phyloP scores from a whole-genome alignment of 2,113 vertebrate genomes.

The Callorhinus ursinus region DNA sequence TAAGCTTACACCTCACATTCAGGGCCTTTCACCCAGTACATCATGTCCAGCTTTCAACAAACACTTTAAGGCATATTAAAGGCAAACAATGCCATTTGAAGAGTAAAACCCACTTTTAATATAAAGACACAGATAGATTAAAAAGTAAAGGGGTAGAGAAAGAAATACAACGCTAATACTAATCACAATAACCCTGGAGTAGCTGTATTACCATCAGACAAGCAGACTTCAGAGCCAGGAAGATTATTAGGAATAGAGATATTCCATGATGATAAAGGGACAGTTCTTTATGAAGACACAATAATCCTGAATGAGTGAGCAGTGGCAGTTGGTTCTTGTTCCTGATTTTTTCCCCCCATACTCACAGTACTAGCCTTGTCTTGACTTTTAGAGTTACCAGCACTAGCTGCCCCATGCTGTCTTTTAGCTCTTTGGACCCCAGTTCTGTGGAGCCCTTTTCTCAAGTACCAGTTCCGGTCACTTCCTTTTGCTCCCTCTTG shows the following conservation, averaged over 20 bases:
- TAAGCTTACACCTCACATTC: neutral
- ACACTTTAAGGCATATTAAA: neutral
- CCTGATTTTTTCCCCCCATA: neutral
- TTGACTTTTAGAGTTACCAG: neutral
- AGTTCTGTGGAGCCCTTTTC: neutral
- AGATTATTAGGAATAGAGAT: too few species aligned
- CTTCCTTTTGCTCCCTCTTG: neutral
- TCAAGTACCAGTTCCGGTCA: neutral
- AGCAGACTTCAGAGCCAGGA: neutral
- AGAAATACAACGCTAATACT: neutral
- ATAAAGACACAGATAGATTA: neutral
- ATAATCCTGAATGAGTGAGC: neutral
- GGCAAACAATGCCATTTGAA: neutral
- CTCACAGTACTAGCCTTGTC: neutral
- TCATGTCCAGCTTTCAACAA: neutral
- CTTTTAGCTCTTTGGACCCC: neutral
- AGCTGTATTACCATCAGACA: neutral
- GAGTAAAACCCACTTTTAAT: neutral
- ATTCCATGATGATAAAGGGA: neutral
- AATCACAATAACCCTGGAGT: neutral
- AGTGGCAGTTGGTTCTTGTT: neutral
- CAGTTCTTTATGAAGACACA: neutral
- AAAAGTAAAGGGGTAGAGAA: neutral
- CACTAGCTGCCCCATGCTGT: neutral
- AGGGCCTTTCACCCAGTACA: neutral